Percentiles rank a stretch among this genome's conserved stretches.
Evolutionary conservation across 1,140 invertebrate species (phyloP).

Genomic region (Kradibia gibbosae): DNA sequence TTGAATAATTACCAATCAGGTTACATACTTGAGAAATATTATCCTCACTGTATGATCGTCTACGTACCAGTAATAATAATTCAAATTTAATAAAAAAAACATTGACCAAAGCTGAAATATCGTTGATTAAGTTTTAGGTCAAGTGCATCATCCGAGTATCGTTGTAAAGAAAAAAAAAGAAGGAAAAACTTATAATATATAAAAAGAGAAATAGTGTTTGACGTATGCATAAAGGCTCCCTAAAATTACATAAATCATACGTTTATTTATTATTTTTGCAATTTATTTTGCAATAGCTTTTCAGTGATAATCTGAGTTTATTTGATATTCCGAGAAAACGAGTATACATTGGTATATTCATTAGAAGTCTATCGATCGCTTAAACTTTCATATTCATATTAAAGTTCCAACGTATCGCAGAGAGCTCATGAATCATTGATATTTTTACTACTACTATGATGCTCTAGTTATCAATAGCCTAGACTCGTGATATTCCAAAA

Average conservation of each 20-base stretch:
- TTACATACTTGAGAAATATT: background rate
- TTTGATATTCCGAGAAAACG: background rate
- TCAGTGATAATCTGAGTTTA: background rate
- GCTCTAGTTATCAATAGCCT: background rate
- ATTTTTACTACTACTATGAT: background rate
- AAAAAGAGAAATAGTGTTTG: too few species aligned
- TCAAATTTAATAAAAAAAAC: background rate
- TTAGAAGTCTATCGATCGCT: background rate
- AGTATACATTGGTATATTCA: background rate
- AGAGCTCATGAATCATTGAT: background rate
- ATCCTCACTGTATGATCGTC: background rate
- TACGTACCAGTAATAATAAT: background rate
- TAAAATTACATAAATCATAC: background rate
- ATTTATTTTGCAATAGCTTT: background rate
- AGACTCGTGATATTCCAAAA: background rate
- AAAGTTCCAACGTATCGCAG: background rate
- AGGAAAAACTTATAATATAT: background rate
- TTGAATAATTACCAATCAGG: background rate
- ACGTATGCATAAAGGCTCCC: too few species aligned
- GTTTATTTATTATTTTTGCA: background rate
- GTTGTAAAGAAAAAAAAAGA: background rate
- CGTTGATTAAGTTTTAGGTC: background rate
- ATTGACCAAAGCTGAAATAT: background rate
- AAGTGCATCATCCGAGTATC: background rate
- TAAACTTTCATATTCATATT: background rate